Conservation (phyloP, 2,888 invertebrate genomes). For the Norana najaformis region DNA sequence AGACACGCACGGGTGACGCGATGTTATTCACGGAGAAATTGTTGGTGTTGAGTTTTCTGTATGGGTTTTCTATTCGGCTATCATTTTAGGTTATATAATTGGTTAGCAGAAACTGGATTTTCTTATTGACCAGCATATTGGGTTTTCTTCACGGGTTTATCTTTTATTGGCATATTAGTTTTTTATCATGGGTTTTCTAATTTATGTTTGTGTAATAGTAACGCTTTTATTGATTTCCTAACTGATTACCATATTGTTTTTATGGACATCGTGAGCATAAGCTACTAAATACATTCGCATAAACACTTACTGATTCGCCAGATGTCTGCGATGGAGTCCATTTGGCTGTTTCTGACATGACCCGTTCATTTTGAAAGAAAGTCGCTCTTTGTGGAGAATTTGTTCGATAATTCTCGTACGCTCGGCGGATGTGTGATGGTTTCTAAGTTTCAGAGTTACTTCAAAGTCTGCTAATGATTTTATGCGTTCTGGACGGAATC, state of each 20-base stretch:
- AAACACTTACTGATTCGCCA: too few relatives aligned
- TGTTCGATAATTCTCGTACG: neutral
- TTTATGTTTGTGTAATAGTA: neutral
- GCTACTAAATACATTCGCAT: neutral
- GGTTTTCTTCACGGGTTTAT: neutral
- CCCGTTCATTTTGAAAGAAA: neutral
- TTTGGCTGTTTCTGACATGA: neutral
- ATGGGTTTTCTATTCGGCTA: too few relatives aligned
- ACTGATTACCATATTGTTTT: neutral
- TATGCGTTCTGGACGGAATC: too few relatives aligned
- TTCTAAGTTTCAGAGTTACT: neutral
- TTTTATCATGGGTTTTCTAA: neutral
- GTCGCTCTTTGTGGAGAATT: neutral
- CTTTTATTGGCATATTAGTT: neutral
- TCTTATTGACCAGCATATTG: too few relatives aligned
- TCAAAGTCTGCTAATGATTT: neutral
- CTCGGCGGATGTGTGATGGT: neutral
- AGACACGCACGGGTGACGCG: neutral
- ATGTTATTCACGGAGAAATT: neutral
- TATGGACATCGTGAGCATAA: neutral
- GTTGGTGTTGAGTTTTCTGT: neutral
- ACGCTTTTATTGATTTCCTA: neutral
- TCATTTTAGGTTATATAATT: too few relatives aligned
- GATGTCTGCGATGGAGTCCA: too few relatives aligned
- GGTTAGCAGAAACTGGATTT: too few relatives aligned